Evolutionary conservation across 2,797 vertebrate genomes (phyloP).

Genomic region (Rallus crepitans): DNA sequence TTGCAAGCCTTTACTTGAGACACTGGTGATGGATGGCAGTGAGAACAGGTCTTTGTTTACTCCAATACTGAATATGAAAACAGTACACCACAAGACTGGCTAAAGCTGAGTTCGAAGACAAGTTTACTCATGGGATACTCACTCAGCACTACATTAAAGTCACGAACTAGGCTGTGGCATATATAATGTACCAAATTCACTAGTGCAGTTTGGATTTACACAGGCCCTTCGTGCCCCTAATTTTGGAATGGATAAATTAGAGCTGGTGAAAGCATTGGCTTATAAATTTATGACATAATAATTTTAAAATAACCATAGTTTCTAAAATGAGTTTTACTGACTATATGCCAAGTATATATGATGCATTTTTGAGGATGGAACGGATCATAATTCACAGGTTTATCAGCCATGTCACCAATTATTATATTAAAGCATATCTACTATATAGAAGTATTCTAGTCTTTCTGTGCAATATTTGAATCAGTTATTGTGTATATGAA

Average conservation of each 20-base stretch:
- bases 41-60: not conserved
- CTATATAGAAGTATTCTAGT: not conserved
- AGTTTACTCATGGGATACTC: not conserved
- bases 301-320: not conserved
- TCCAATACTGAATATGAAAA: not conserved
- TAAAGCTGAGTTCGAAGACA: not conserved
- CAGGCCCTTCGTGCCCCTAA: fast-evolving
- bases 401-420: not conserved
- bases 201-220: not conserved
- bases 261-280: not conserved
- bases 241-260: not conserved
- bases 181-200: not conserved
- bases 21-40: not conserved
- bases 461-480: not conserved
- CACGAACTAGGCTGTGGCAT: not conserved
- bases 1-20: not conserved
- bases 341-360: not conserved
- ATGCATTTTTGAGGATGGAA: not conserved
- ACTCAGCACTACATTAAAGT: not conserved
- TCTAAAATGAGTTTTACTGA: not conserved
- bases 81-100: not conserved
- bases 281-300: not conserved
- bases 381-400: not conserved
- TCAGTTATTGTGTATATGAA: not conserved
- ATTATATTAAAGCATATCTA: not conserved